Percentiles rank a stretch among this genome's conserved stretches.
Evolutionary conservation across 2,888 invertebrate species (phyloP).

Genomic region (Trachelus iudaicus): DNA sequence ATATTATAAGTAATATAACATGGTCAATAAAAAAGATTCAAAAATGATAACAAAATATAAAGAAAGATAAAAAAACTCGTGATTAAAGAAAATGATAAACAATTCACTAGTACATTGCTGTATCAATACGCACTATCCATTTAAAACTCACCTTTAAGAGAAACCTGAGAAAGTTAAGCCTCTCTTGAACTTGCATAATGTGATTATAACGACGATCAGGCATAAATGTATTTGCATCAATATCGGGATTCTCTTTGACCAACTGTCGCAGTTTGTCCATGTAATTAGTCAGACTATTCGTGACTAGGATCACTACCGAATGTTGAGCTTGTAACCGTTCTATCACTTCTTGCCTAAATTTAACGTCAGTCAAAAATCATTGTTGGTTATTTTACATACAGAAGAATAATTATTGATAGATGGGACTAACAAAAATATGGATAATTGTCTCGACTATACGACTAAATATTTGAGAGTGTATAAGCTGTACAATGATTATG

Average conservation of each 20-base stretch:
- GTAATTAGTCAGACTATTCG: constrained; percentile 90
- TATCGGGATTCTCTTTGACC: constrained; percentile 77
- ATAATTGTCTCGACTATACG: too few relatives aligned
- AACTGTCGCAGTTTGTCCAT: constrained; percentile 85
- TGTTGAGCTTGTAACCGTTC: constrained; percentile 92
- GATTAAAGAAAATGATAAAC: too few relatives aligned
- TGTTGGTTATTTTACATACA: constrained; percentile 7
- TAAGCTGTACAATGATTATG: constrained; percentile 27
- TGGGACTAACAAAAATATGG: not conserved
- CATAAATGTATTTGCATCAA: constrained; percentile 82
- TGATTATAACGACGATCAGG: constrained; percentile 94
- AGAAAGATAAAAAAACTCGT: too few relatives aligned
- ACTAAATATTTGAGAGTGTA: not conserved
- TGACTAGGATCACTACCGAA: constrained; percentile 92
- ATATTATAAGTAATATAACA: too few relatives aligned
- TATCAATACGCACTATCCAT: too few relatives aligned
- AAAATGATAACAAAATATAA: too few relatives aligned
- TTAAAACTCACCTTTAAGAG: constrained; percentile 74
- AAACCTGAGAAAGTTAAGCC: constrained; percentile 92
- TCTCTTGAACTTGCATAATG: constrained; percentile 91
- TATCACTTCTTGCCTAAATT: constrained; percentile 79
- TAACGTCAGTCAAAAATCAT: too few relatives aligned
- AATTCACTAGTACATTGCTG: too few relatives aligned
- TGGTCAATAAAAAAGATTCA: too few relatives aligned
- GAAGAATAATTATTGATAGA: constrained; percentile 9